A percentile compares a stretch with the other conserved stretches of the same genome.
phyloP scores from a whole-genome alignment of 2,797 vertebrate species.

The Hoplostethus atlanticus region DNA sequence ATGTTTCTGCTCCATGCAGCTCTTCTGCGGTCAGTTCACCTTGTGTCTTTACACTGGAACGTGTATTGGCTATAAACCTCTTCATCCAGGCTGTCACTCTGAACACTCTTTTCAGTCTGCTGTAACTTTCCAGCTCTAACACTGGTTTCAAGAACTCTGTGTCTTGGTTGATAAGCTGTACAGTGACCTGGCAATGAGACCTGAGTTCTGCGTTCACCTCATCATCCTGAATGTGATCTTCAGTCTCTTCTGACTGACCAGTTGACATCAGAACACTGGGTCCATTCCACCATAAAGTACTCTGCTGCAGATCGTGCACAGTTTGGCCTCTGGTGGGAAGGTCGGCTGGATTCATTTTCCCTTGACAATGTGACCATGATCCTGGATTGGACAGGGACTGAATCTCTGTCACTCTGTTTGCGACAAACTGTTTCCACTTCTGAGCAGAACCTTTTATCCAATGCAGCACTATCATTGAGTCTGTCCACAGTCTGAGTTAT shows the following conservation, averaged over 20 bases:
- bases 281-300: conserved; percentile 15
- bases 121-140: no score
- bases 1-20: conserved; percentile 23
- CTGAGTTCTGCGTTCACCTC: background rate
- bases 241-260: background rate
- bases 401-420: conserved; percentile 37
- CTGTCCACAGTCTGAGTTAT: conserved; percentile 41
- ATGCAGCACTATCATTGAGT: conserved; percentile 31
- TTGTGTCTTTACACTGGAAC: background rate
- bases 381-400: conserved; percentile 4
- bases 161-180: no score
- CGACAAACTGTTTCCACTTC: conserved; percentile 38
- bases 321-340: no score
- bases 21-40: conserved; percentile 33
- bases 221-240: conserved; percentile 8
- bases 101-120: background rate
- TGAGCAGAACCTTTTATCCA: conserved; percentile 33
- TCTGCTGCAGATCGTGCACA: no score
- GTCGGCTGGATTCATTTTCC: conserved; percentile 18
- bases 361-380: background rate
- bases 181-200: background rate
- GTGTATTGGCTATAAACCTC: conserved; percentile 1
- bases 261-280: background rate
- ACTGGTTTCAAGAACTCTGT: no score
- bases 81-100: conserved; percentile 36